Percentiles rank a stretch among this genome's conserved stretches.
Evolutionary conservation across 2,113 vertebrate species (phyloP).

Genomic region (Vulpes lagopus): DNA sequence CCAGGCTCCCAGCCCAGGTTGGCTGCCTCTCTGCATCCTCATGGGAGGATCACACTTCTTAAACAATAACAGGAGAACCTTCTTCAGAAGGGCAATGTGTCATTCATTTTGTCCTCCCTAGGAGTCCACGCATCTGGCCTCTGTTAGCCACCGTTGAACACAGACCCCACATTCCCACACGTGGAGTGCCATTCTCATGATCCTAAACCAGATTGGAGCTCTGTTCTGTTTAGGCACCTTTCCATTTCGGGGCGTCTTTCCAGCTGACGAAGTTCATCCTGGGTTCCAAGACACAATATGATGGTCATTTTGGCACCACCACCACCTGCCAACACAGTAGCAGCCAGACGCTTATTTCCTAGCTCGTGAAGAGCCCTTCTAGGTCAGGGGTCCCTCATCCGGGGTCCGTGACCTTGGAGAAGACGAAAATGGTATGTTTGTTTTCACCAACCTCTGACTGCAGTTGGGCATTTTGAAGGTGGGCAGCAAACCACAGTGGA

Average conservation of each 20-base stretch:
- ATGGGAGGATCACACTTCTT: background rate
- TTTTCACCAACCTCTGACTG: background rate
- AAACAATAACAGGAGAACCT: background rate
- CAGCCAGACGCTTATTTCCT: background rate
- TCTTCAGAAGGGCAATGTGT: fast-evolving
- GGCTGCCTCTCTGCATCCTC: background rate
- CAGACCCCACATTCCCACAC: too few species aligned
- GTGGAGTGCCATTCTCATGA: fast-evolving
- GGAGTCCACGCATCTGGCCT: background rate
- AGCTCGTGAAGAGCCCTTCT: fast-evolving
- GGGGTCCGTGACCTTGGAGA: background rate
- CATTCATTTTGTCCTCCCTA: too few species aligned
- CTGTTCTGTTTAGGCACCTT: background rate
- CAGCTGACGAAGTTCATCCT: background rate
- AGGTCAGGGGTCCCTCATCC: too few species aligned
- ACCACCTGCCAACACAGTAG: fast-evolving
- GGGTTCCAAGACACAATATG: fast-evolving
- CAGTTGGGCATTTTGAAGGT: too few species aligned
- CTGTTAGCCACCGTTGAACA: background rate
- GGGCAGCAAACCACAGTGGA: fast-evolving
- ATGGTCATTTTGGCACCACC: too few species aligned
- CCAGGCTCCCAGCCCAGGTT: background rate
- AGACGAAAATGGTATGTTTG: background rate
- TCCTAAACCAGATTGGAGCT: background rate
- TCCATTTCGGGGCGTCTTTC: fast-evolving